Evolutionary conservation across 2,113 vertebrate genomes (phyloP).

Genomic region (Microtus oregoni): DNA sequence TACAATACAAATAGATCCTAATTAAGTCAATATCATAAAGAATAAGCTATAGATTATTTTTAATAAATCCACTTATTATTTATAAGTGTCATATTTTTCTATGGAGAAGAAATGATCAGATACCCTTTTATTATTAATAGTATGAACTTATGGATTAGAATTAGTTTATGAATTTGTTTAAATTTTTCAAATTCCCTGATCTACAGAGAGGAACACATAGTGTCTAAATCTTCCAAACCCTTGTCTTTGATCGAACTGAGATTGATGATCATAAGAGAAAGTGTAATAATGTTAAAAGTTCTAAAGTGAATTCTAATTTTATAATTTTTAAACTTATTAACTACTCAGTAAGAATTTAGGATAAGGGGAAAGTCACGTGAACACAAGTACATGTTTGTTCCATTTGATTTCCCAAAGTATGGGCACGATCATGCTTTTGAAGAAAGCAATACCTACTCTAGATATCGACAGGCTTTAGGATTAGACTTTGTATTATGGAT

Average conservation of each 20-base stretch:
- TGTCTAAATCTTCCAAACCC: conserved; percentile 62
- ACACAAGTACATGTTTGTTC: neutral
- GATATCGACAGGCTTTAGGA: neutral
- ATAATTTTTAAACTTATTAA: conserved; percentile 13
- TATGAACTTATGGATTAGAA: neutral
- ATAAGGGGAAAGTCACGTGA: neutral
- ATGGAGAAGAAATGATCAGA: neutral
- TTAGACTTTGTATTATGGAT: neutral
- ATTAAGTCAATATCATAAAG: neutral
- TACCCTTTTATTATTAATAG: neutral
- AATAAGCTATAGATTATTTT: rapidly evolving
- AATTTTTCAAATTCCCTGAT: neutral
- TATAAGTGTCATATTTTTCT: neutral
- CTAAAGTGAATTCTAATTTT: conserved; percentile 46
- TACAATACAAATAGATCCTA: neutral
- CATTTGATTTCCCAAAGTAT: neutral
- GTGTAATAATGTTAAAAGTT: conserved; percentile 64
- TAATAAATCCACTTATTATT: conserved; percentile 30
- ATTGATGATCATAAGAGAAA: conserved; percentile 69
- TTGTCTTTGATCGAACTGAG: conserved; percentile 57
- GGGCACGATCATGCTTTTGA: neutral
- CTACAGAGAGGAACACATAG: conserved; percentile 19
- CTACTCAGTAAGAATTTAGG: neutral
- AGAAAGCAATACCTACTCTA: neutral
- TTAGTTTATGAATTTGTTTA: neutral